Conservation (phyloP, 1,140 invertebrate species). For the Micrasema minimum region DNA sequence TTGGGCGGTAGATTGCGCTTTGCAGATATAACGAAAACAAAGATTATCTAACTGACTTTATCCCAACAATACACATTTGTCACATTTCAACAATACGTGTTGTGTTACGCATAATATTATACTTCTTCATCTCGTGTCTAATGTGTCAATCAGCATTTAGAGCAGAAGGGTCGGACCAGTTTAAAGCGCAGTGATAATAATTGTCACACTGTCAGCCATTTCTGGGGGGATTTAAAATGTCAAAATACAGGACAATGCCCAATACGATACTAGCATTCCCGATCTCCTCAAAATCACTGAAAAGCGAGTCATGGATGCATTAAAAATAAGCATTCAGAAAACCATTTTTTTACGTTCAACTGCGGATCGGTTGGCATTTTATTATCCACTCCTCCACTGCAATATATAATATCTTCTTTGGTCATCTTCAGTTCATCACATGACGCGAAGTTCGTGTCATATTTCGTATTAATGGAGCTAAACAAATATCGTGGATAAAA, state of each 20-base stretch:
- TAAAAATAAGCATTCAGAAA: too few species aligned
- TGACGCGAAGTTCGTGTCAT: too few species aligned
- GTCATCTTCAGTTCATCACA: too few species aligned
- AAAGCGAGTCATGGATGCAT: too few species aligned
- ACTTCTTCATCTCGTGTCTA: slow-evolving; percentile 3
- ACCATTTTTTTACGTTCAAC: too few species aligned
- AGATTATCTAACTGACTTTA: slow-evolving; percentile 18
- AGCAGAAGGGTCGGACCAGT: slow-evolving; percentile 25
- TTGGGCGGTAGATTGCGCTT: too few species aligned
- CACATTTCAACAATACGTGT: slow-evolving; percentile 16
- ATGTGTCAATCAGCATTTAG: slow-evolving; percentile 43
- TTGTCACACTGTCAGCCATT: slow-evolving; percentile 1
- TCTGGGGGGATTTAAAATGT: slow-evolving; percentile 37
- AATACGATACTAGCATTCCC: neutral
- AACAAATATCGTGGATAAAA: too few species aligned
- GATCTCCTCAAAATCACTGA: too few species aligned
- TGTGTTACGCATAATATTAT: slow-evolving; percentile 21
- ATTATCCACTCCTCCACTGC: too few species aligned
- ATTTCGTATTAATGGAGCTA: too few species aligned
- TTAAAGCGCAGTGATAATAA: slow-evolving; percentile 23
- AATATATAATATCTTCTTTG: too few species aligned
- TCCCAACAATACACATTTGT: neutral
- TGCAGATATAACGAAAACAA: slow-evolving; percentile 10
- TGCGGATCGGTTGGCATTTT: too few species aligned
- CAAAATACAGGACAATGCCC: slow-evolving; percentile 37